Evolutionary conservation across 2,113 vertebrate genomes (phyloP).

Genomic region (Hucho hucho): DNA sequence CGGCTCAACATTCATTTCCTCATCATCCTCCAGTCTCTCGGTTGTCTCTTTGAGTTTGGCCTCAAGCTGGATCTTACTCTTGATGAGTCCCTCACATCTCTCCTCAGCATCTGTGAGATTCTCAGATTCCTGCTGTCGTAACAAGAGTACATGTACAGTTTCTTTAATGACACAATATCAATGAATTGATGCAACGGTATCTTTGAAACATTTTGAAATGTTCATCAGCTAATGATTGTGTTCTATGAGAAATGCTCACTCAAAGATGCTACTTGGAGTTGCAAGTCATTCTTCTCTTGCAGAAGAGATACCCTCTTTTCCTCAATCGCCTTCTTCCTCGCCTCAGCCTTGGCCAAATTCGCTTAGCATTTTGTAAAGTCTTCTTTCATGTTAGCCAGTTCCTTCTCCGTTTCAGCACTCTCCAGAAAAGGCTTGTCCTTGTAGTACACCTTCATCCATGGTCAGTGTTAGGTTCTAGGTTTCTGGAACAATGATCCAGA

Average conservation of each 20-base stretch:
- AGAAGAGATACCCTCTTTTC: too few species aligned
- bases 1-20: not conserved
- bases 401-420: too few species aligned
- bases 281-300: not conserved
- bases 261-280: slow-evolving; percentile 1
- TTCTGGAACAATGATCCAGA: too few species aligned
- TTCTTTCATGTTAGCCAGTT: too few species aligned
- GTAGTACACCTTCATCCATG: too few species aligned
- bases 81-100: slow-evolving; percentile 9
- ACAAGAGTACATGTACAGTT: not conserved
- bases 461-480: too few species aligned
- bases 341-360: too few species aligned
- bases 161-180: not conserved
- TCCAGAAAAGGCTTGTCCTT: too few species aligned
- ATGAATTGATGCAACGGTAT: not conserved
- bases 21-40: not conserved
- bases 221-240: too few species aligned
- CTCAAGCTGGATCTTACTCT: slow-evolving; percentile 5
- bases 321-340: too few species aligned
- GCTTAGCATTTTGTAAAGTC: too few species aligned
- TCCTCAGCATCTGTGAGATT: slow-evolving; percentile 12
- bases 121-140: not conserved
- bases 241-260: not conserved
- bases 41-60: slow-evolving; percentile 3
- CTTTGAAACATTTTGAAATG: not conserved